A percentile compares a stretch with the other conserved stretches of the same genome.
phyloP scores from a whole-genome alignment of 1,140 invertebrate species.

The Bathynomus jamesi region DNA sequence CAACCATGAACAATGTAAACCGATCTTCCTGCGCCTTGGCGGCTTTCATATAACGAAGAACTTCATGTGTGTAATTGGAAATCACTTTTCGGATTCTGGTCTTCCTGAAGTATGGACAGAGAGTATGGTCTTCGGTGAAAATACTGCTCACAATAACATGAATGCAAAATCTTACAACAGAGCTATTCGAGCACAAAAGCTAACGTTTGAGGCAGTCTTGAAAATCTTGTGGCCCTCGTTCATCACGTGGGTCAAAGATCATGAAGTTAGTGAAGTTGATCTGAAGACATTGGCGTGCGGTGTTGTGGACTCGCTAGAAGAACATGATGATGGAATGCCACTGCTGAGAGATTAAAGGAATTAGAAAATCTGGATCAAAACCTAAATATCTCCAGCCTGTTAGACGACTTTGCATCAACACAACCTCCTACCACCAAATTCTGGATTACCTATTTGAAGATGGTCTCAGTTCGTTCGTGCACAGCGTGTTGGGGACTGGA shows the following conservation, averaged over 20 bases:
- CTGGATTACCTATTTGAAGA: no score
- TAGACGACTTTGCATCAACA: no score
- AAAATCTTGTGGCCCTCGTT: neutral
- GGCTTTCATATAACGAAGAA: neutral
- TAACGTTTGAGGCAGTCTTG: conserved; percentile 13
- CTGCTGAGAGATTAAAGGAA: neutral
- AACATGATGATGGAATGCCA: neutral
- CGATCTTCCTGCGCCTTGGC: neutral
- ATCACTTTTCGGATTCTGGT: conserved; percentile 14
- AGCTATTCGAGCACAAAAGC: conserved; percentile 7
- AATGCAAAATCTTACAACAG: conserved; percentile 11
- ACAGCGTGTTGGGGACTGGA: no score
- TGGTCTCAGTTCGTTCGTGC: neutral
- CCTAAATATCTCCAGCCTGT: neutral
- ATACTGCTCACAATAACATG: conserved; percentile 4
- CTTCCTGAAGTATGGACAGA: conserved; percentile 6
- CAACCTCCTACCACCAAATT: no score
- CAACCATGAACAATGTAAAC: no score
- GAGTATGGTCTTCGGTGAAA: no score
- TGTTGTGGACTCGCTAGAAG: neutral
- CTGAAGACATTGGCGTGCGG: neutral
- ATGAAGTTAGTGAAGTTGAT: neutral
- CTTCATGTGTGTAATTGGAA: conserved; percentile 6
- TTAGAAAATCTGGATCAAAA: neutral
- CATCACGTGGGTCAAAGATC: neutral